Evolutionary conservation across 2,888 invertebrate genomes (phyloP).

Genomic region (Himalopsyche anomala): DNA sequence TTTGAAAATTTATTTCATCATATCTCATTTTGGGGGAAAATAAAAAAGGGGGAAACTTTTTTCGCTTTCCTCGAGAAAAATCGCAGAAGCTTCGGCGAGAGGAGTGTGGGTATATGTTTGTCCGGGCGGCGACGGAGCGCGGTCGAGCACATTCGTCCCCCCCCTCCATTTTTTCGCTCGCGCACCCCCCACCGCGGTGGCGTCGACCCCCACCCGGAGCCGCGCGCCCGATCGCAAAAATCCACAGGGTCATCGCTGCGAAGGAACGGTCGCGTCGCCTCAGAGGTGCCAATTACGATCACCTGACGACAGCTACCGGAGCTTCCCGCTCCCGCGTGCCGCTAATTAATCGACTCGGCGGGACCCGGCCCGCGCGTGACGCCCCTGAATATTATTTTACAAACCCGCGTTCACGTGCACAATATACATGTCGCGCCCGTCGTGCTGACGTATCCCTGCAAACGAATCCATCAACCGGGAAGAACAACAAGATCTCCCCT

Average conservation of each 20-base stretch:
- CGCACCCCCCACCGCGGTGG: slow-evolving; percentile 74
- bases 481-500: not conserved
- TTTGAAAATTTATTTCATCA: not conserved
- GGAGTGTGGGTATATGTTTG: slow-evolving; percentile 58
- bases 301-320: slow-evolving; percentile 71
- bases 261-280: slow-evolving; percentile 60
- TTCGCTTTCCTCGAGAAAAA: slow-evolving; percentile 22
- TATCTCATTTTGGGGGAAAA: not conserved
- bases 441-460: slow-evolving; percentile 22
- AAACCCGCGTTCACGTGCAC: slow-evolving; percentile 20
- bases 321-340: slow-evolving; percentile 65
- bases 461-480: not conserved
- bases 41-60: slow-evolving; percentile 18
- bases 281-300: slow-evolving; percentile 67
- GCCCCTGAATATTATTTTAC: slow-evolving; percentile 39
- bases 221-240: slow-evolving; percentile 79
- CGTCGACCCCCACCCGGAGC: slow-evolving; percentile 74
- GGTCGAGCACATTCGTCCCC: slow-evolving; percentile 56
- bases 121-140: slow-evolving; percentile 52
- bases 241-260: slow-evolving; percentile 77
- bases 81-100: not conserved
- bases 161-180: slow-evolving; percentile 70
- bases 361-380: slow-evolving; percentile 40
- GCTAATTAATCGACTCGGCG: slow-evolving; percentile 42
- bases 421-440: slow-evolving; percentile 22